Base-by-base conservation (phyloP, 1,140 invertebrate species). In the Pachypsylla venusta region DNA sequence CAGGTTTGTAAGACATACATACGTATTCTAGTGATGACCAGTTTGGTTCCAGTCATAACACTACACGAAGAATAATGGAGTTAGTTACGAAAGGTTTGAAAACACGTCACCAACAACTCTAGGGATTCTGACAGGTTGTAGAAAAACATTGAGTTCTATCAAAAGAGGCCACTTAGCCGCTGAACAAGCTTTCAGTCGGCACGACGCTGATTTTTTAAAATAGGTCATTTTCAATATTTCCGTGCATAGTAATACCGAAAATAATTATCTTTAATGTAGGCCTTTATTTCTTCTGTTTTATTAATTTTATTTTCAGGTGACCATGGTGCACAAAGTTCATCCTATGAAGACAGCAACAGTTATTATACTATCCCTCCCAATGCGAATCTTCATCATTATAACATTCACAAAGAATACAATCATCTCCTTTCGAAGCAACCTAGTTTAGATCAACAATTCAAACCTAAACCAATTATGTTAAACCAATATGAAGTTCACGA, bases 1-100 rank as follows among this genome's bases (percentile, higher is more conserved):
- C 42, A 19, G 42, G 42, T n/a, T n/a, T n/a, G n/a, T n/a, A n/a
- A n/a, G 42, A 48, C 42, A 48, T 48, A n/a, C 42, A 48, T 19
- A 48, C 42, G 7, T 48, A 48, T 22, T 48, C 42, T 4, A 48
- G 42, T 48, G 42, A 48, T 19, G 42, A 48, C n/a, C 42, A 48
- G 42, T n/a, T n/a, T 10, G 42, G 42, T 3, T 48, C 42, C 16
- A 48, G 42, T 19, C 42, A 48, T 22, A 48, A 4, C 42, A 48
- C n/a, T 48, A 48, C 16, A 48, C 42, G n/a, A 48, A 48, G 42
- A 48, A 48, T 22, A 48, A 48, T 19, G 42, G 42, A 4, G 42
- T 48, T 4, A 48, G 42, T 22, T 48, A 48, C 22, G 42, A 48
- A 22, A 48, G 42, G 16, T n/a, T 5, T n/a, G 42, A 48, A 48